A percentile compares a stretch with the other conserved stretches of the same genome.
Conservation (phyloP, 2,113 vertebrate genomes). For the Cephalopholis sonnerati region DNA sequence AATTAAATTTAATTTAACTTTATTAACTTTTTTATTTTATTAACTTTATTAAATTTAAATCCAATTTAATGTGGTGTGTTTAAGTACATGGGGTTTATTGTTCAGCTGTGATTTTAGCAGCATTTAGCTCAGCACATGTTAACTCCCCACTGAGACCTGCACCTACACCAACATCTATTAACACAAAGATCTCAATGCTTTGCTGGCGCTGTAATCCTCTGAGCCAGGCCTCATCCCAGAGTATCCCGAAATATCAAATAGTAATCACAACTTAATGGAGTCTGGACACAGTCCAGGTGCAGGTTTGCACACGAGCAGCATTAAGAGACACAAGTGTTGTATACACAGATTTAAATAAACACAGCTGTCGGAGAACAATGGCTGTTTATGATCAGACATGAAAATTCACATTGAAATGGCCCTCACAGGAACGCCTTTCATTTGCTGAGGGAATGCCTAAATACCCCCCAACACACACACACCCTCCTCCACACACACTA, state of each 20-base stretch:
- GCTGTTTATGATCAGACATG: conserved; percentile 63
- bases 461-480: not conserved
- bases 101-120: not conserved
- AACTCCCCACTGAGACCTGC: not conserved
- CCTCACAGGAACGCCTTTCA: conserved; percentile 63
- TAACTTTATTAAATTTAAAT: no score
- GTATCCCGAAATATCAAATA: conserved; percentile 26
- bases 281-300: conserved; percentile 13
- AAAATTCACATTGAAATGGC: conserved; percentile 44
- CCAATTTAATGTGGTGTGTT: no score
- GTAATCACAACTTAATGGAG: conserved; percentile 19
- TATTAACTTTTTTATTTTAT: no score
- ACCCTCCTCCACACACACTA: conserved; percentile 36
- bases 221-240: conserved; percentile 18
- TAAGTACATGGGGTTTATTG: not conserved
- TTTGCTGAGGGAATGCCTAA: conserved; percentile 58
- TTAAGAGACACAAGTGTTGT: conserved; percentile 34
- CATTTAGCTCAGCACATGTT: not conserved
- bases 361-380: conserved; percentile 67
- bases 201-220: not conserved
- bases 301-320: conserved; percentile 38
- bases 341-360: conserved; percentile 58
- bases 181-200: not conserved
- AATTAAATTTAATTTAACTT: no score
- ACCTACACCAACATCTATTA: not conserved